Percentiles rank a stretch among this genome's conserved stretches.
phyloP scores from a whole-genome alignment of 2,888 invertebrate genomes.

The Agrotis segetum region DNA sequence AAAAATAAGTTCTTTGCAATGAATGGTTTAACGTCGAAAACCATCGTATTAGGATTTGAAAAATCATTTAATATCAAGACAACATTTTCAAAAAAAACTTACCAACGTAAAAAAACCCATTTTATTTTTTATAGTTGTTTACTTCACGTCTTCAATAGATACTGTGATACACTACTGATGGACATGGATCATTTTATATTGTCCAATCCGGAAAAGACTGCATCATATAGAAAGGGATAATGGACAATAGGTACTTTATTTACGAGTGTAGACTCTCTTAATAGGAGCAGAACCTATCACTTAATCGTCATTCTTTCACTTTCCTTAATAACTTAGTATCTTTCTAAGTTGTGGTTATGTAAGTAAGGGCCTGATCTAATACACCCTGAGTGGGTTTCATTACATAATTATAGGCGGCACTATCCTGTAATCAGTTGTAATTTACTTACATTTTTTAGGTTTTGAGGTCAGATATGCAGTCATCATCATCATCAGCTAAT shows the following conservation, averaged over 20 bases:
- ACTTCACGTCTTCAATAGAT: conserved; percentile 58
- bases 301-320: conserved; percentile 63
- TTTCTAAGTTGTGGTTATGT: background rate
- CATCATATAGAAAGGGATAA: conserved; percentile 81
- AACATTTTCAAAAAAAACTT: conserved; percentile 57
- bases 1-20: no score
- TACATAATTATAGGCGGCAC: background rate
- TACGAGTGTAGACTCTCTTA: conserved; percentile 51
- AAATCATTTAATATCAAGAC: background rate
- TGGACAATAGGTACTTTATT: conserved; percentile 48
- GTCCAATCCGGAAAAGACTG: conserved; percentile 80
- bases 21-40: no score
- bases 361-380: background rate
- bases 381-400: background rate
- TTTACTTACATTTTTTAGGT: no score
- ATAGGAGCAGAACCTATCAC: conserved; percentile 63
- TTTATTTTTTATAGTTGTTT: conserved; percentile 62
- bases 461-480: no score
- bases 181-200: conserved; percentile 80
- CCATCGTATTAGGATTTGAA: no score
- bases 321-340: conserved; percentile 40
- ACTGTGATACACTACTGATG: conserved; percentile 72
- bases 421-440: no score
- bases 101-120: conserved; percentile 82
- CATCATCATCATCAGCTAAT: no score